Base-by-base conservation (phyloP, 2,113 vertebrate species). In the Andinoacara biseriatus region DNA sequence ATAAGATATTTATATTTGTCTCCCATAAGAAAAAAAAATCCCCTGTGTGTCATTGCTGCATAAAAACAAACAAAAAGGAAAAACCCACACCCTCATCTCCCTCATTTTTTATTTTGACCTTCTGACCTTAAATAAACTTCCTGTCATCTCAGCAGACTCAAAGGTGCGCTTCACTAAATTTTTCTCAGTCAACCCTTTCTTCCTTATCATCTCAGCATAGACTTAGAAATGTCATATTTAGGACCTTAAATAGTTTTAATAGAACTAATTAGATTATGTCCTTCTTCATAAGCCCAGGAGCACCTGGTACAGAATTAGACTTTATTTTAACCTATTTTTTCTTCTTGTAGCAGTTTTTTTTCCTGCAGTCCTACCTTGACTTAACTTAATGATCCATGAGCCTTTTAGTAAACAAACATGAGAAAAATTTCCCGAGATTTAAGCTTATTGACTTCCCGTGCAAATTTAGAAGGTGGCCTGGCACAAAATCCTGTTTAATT, bases 191-290 rank as follows among this genome's bases (percentile, higher is more conserved):
- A 40, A 29, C 14, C 49, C 22, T 69, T 40, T 31, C 78, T 69
- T 57, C 18, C 67, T 80, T 31, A 67, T 52, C 82, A 84, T 86
- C 46, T 40, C n/a, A 74, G 76, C 63, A 49, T 82, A 91, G 31
- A 87, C 69, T 83, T 87, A 62, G 78, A 62, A 61, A 83, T 89
- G 86, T 83, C 60, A 80, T 60, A n/a, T 89, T 74, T 78, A 54
- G 77, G 60, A 78, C 74, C 80, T 79, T 78, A 88, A 91, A 92
- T 84, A 80, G 67, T 90, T 90, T 72, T 69, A 83, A 84, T 87
- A 80, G 46, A 88, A 81, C 87, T 88, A 91, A 93, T 88, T 87
- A 86, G 85, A 92, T 92, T 89, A 90, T 80, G 59, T 88, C 81
- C 67, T 84, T 85, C 67, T 86, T 80, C 76, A 87, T 76, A 86